Base-by-base conservation (phyloP, 1,140 invertebrate species). In the Cydia splendana region DNA sequence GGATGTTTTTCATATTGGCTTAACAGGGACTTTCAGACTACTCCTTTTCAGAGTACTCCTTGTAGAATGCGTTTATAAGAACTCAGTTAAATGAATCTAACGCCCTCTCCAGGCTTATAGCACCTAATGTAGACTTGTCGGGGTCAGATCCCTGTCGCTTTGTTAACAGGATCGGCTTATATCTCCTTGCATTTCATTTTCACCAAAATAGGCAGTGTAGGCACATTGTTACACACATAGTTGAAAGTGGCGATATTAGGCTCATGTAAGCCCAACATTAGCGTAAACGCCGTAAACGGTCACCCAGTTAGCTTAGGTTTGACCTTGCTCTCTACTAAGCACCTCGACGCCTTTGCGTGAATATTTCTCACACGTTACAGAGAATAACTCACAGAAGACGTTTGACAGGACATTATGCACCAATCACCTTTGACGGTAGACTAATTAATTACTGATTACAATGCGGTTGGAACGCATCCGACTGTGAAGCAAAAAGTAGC, bases 401-500 rank as follows among this genome's bases (percentile, higher is more conserved):
- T 15, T n/a, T 53, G 51, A 53, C 51, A 53, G 13, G 15, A 53
- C 51, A 53, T 53, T 53, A 53, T 53, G 51, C 51, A 53, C 15
- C 51, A 6, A 53, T 53, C 51, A 53, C 6, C 15, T 53, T 15
- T 4, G 51, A 53, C 4, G 51, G n/a, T 15, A 42, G 13, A 51
- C n/a, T n/a, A 7, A 53, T 53, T 53, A 53, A 53, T 53, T n/a
- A 53, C 18, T 53, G 51, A 24, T 62, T 62, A 24, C 57, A 62
- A 62, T 62, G 57, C 57, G 57, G 57, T 24, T 62, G 57, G 7
- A 62, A 24, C 57, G 15, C 57, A 62, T 62, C 57, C 6, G 57
- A 62, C 18, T 62, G 57, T 24, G 57, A 24, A 62, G 20, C 57
- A 62, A 62, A 62, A 24, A 62, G 2, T 62, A 24, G 20, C 57